These are phyloP conservation scores for Darwinula stevensoni DNA, from an alignment of 2,888 invertebrate genomes.

Conservation along the genomic window DNA sequence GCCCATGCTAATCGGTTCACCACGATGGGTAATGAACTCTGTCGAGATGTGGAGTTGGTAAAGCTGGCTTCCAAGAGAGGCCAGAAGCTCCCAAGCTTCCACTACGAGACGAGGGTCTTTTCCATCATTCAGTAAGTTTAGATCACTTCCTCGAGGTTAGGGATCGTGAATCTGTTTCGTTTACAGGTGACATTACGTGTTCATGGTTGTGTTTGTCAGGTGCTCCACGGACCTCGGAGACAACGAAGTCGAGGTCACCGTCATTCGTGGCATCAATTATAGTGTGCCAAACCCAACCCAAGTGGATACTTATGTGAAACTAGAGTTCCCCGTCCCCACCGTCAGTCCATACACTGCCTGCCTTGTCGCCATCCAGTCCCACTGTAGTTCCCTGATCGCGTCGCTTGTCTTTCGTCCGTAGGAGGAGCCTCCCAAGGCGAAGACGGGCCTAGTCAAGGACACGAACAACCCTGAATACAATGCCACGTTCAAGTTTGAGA, in stretches of 20 bases:
- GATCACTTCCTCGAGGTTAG: not conserved
- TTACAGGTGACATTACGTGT: no score
- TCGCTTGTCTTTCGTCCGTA: constrained; percentile 9
- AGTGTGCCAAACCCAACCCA: constrained; percentile 53
- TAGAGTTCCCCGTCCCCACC: constrained; percentile 68
- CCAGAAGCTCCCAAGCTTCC: constrained; percentile 43
- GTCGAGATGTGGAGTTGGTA: constrained; percentile 60
- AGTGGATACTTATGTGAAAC: constrained; percentile 68
- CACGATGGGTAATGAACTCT: constrained; percentile 45
- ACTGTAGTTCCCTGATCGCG: constrained; percentile 14
- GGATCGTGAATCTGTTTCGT: no score
- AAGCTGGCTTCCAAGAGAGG: constrained; percentile 29
- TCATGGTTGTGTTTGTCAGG: no score
- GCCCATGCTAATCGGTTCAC: constrained; percentile 70
- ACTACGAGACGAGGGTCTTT: constrained; percentile 66
- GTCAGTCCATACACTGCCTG: constrained; percentile 21
- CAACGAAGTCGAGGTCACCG: constrained; percentile 55
- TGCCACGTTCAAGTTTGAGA: constrained; percentile 40
- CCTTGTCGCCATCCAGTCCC: constrained; percentile 1
- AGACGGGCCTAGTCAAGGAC: constrained; percentile 44
- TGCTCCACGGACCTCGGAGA: constrained; percentile 75
- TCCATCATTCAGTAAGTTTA: constrained; percentile 49
- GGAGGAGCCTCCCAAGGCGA: constrained; percentile 26
- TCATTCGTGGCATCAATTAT: constrained; percentile 62
- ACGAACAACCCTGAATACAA: constrained; percentile 70